Evolutionary conservation across 2,113 vertebrate genomes (phyloP), one percentile per base, ranked within the genome.

Genomic region (Copsychus sechellarum): DNA sequence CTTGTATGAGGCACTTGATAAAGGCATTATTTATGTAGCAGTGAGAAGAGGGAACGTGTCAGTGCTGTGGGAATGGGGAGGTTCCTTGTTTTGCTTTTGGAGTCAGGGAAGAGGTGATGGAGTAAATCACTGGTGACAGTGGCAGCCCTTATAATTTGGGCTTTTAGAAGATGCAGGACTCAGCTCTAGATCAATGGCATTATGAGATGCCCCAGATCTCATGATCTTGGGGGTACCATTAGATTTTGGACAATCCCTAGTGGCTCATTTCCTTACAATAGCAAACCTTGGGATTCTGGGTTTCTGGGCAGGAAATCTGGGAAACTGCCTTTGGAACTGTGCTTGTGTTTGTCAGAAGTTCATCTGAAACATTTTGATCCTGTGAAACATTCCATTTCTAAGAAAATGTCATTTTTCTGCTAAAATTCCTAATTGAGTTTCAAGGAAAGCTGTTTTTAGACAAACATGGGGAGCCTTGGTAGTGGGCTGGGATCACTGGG

Each of bases 181-280:
- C 10, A 1, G 18, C 22, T 91, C n/a, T 47, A 12, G 38, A 17
- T 36, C 20, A 51, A 1, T 0, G 8, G 6, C 8, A 3, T 12
- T 8, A 20, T 60, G 67, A 86, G 50, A 22, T 65, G 33, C 10
- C 12, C 1, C 11, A 40, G 24, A n/a, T 34, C 22, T 61, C 71
- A 43, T 72, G 21, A 38, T 77, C 64, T n/a, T 70, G 64, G 25
- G 64, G 25, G 8, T 38, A 5, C 38, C 6, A 2, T 24, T 15
- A 26, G 22, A 6, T 56, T 34, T 33, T 62, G 62, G 38, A 22
- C 5, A 5, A 25, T 33, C 34, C 7, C 22, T 25, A 2, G 11
- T 56, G 50, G 20, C 42, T 92, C 0, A 0, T 54, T 78, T 74
- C 56, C 21, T 42, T 57, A 19, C 6, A 24, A 9, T 0, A 14